Percentiles rank a stretch among this genome's conserved stretches.
These are phyloP conservation scores for Paraescarpia echinospica DNA, from an alignment of 1,140 invertebrate species.

Conservation along the genomic window DNA sequence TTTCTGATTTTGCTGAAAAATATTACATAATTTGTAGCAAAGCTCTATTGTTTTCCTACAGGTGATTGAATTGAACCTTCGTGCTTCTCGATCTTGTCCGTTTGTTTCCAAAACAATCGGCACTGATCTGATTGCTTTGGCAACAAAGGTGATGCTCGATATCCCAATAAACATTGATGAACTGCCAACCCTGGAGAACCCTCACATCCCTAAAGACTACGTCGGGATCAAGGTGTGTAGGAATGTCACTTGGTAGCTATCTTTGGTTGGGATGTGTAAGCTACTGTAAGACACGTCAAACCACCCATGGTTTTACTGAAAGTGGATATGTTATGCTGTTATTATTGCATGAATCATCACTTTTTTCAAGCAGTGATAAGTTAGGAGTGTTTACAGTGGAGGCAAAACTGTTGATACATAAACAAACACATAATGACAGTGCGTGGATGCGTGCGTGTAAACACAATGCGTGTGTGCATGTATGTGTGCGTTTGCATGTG, in stretches of 20 bases:
- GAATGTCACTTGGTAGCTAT: neutral
- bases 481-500: neutral
- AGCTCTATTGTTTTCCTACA: constrained; percentile 64
- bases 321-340: neutral
- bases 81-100: constrained; percentile 96
- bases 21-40: neutral
- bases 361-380: neutral
- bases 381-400: neutral
- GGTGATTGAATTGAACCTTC: constrained; percentile 98
- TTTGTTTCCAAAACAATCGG: constrained; percentile 98
- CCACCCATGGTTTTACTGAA: neutral
- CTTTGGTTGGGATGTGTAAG: neutral
- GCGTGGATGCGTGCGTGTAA: neutral
- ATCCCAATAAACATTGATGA: constrained; percentile 81
- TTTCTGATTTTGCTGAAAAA: neutral
- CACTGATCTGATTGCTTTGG: constrained; percentile 96
- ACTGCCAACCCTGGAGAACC: constrained; percentile 57
- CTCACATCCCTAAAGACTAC: constrained; percentile 64
- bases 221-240: constrained; percentile 83
- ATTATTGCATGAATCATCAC: neutral
- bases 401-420: neutral
- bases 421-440: neutral
- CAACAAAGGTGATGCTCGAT: constrained; percentile 90
- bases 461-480: neutral
- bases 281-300: neutral